Percentiles rank a stretch among this genome's conserved stretches.
phyloP scores from a whole-genome alignment of 1,140 invertebrate genomes.

The Hormaphis cornu region DNA sequence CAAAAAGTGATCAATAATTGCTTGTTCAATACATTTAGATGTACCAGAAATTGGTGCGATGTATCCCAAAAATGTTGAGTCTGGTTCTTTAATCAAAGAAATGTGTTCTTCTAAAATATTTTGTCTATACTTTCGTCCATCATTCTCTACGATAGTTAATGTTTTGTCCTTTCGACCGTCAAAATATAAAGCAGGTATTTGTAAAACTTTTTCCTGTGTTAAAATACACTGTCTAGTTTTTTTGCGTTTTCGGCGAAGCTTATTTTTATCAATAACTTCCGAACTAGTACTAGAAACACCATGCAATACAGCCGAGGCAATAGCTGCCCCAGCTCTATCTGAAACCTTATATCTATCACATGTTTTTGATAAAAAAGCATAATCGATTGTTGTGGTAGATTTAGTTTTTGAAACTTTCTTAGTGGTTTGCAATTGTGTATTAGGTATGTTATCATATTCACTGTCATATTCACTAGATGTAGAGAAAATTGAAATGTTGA shows the following conservation, averaged over 20 bases:
- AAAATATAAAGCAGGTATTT: constrained; percentile 35
- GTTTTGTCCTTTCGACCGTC: constrained; percentile 39
- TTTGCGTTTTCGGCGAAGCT: neutral
- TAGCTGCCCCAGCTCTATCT: neutral
- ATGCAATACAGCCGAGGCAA: neutral
- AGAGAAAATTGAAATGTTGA: neutral
- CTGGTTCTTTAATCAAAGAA: constrained; percentile 38
- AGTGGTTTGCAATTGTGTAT: neutral
- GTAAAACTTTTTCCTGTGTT: too few relatives aligned
- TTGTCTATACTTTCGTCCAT: constrained; percentile 35
- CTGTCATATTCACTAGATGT: neutral
- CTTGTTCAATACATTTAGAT: constrained; percentile 34
- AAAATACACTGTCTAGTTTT: neutral
- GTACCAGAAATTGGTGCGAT: constrained; percentile 35
- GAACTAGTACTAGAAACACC: too few relatives aligned
- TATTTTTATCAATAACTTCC: too few relatives aligned
- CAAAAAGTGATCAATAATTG: constrained; percentile 34
- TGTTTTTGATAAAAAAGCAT: neutral
- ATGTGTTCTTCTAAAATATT: constrained; percentile 37
- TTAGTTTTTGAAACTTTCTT: neutral
- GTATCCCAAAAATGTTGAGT: constrained; percentile 37
- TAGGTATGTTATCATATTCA: too few relatives aligned
- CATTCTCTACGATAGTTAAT: constrained; percentile 36
- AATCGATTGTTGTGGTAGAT: neutral
- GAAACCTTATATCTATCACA: neutral